Conservation (phyloP, 2,113 vertebrate genomes). For the Fukomys damarensis region DNA sequence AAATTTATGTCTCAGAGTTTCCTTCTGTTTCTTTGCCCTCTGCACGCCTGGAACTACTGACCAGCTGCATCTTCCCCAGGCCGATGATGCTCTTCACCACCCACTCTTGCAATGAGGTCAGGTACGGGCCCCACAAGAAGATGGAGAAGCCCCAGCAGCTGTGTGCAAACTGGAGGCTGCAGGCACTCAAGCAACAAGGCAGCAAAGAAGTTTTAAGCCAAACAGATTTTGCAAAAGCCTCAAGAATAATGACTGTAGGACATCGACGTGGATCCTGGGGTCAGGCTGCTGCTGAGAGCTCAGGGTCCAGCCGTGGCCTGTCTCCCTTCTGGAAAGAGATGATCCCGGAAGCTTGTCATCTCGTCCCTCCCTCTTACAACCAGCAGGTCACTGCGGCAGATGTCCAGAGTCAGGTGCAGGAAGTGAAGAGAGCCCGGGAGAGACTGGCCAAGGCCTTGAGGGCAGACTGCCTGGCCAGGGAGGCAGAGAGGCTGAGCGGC, state of each 20-base stretch:
- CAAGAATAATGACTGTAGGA: background rate
- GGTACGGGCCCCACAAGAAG: accelerated
- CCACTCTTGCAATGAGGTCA: background rate
- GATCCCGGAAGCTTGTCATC: background rate
- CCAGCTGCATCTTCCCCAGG: background rate
- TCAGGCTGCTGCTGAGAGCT: background rate
- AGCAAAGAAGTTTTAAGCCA: background rate
- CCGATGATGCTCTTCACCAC: background rate
- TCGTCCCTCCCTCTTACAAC: background rate
- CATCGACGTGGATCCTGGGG: background rate
- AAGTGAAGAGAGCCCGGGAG: background rate
- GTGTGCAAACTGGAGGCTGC: background rate
- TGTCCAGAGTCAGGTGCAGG: background rate
- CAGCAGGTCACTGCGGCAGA: background rate
- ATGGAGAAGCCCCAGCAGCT: background rate
- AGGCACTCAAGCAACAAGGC: background rate
- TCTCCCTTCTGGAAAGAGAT: background rate
- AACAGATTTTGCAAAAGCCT: background rate
- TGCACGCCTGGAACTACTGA: no score
- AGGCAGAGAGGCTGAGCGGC: background rate
- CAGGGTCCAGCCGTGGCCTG: background rate
- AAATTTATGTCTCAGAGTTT: background rate
- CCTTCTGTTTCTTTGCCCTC: no score
- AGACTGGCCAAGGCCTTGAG: background rate
- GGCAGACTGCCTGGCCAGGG: background rate